Evolutionary conservation across 2,888 invertebrate genomes (phyloP).

Genomic region (Steinernema hermaphroditum): DNA sequence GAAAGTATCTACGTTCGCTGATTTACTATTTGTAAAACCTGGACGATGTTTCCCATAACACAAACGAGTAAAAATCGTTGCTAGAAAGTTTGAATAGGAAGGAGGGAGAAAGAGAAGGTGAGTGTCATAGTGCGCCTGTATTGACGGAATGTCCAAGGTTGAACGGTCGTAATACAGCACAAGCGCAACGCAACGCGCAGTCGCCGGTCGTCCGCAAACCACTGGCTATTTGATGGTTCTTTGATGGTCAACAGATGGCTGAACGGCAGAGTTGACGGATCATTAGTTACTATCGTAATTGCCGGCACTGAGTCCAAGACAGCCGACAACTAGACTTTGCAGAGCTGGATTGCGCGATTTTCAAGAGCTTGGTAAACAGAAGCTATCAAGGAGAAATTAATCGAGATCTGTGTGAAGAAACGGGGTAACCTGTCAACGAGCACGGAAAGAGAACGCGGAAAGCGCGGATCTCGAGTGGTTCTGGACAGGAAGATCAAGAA

Average conservation of each 20-base stretch:
- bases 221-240: background rate
- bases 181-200: conserved; percentile 14
- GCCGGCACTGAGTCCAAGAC: conserved; percentile 22
- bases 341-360: conserved; percentile 5
- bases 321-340: conserved; percentile 6
- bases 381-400: background rate
- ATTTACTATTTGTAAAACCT: too few species aligned
- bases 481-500: background rate
- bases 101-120: background rate
- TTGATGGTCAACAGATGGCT: conserved; percentile 24
- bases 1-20: too few species aligned
- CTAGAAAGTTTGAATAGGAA: background rate
- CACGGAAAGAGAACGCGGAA: too few species aligned
- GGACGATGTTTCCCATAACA: too few species aligned
- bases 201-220: conserved; percentile 21
- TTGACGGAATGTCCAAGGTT: conserved; percentile 25
- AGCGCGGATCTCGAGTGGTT: too few species aligned
- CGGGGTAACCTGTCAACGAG: too few species aligned
- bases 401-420: too few species aligned
- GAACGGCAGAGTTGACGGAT: conserved; percentile 27
- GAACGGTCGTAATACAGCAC: conserved; percentile 22
- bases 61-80: too few species aligned
- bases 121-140: background rate
- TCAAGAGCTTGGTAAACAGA: conserved; percentile 9
- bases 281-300: conserved; percentile 24